Evolutionary conservation across 2,888 invertebrate genomes (phyloP).

Genomic region (Alentia gelatinosa): DNA sequence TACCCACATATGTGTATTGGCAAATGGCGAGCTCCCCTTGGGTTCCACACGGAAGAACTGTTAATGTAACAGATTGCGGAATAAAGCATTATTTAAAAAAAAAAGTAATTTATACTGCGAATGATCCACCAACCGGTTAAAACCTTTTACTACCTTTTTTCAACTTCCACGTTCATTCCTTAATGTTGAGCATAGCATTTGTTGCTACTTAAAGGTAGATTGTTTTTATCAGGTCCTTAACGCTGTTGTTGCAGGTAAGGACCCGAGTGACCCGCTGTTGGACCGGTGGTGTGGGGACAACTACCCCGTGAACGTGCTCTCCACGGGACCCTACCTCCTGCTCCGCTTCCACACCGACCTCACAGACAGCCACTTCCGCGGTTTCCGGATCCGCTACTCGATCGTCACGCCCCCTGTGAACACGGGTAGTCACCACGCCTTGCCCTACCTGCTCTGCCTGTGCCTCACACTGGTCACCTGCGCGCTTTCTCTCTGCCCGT

Average conservation of each 20-base stretch:
- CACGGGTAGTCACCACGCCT: not conserved
- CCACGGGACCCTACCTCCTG: slow-evolving; percentile 25
- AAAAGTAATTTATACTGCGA: no score
- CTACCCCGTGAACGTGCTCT: not conserved
- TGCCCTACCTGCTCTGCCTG: not conserved
- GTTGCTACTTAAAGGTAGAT: no score
- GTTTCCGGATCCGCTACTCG: slow-evolving; percentile 21
- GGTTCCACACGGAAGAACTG: no score
- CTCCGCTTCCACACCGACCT: slow-evolving; percentile 36
- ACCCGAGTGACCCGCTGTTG: not conserved
- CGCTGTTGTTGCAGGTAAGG: not conserved
- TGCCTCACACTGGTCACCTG: not conserved
- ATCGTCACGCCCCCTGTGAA: not conserved
- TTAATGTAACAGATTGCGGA: no score
- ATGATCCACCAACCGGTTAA: no score
- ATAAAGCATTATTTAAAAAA: no score
- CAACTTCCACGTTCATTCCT: no score
- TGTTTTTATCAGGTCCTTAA: no score
- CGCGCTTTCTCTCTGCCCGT: not conserved
- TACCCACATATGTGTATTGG: no score
- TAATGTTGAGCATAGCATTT: no score
- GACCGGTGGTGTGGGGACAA: slow-evolving; percentile 19
- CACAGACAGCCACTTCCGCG: not conserved
- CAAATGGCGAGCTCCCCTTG: no score
- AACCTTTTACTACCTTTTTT: no score